Base-by-base conservation (phyloP, 2,113 vertebrate genomes). In the Poicephalus meyeri region DNA sequence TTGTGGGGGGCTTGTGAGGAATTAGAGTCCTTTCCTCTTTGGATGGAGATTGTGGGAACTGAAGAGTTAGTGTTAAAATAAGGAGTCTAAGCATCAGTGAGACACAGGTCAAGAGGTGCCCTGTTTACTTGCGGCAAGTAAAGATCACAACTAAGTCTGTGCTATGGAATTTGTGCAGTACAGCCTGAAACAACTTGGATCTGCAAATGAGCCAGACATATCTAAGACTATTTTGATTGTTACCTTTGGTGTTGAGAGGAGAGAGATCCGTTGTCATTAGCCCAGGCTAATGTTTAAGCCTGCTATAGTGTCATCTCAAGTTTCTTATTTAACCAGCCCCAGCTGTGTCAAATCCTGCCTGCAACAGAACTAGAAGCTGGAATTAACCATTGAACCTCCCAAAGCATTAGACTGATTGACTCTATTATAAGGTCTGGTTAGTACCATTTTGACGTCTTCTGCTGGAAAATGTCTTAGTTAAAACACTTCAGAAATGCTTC, bases 291-390 rank as follows among this genome's bases (percentile, higher is more conserved):
- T 76, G 49, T 79, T 88, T 46, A 64, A 85, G 61, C 63, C 87
- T 80, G 56, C 66, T 58, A 7, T 19, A 73, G 88, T 96, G 92
- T 94, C 94, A 89, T 93, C 77, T 96, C 92, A 47, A 76, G 21
- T 97, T 96, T 96, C 95, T 35, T 17, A 42, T 89, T 95, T 96
- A 96, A 96, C 69, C 50, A 91, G 39, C 23, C 92, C 90, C 95
- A 96, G 88, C 88, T 93, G 95, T 69, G 88, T 68, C 60, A 93
- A 88, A 94, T 74, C 37, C 72, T 84, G 90, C 83, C 72, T 84
- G 88, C 72, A 88, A 58, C 13, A 61, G 52, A 84, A 82, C 83
- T 92, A 80, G 80, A 79, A 91, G 80, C n/a, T 85, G 52, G 58
- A 94, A 87, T 92, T 95, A 94, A 87, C 93, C 56, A 93, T 72